Evolutionary conservation across 2,113 vertebrate genomes (phyloP), one percentile per base, ranked within the genome.

Genomic region (Trichomycterus rosablanca): DNA sequence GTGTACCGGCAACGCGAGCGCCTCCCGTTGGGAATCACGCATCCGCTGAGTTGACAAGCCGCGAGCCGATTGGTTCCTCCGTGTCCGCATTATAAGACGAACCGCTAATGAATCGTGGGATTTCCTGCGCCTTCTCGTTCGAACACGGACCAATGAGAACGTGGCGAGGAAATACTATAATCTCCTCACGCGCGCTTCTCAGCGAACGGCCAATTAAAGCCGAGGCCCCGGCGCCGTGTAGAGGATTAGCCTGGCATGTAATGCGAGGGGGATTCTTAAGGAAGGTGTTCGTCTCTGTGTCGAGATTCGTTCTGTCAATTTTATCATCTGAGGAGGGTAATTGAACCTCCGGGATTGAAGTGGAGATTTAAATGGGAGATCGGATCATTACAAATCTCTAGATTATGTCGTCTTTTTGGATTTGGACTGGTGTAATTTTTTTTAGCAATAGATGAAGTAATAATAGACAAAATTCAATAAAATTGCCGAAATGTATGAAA

Each of bases 31-130:
- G 3, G 7, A 30, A 7, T 30, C 3, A 30, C 26, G 7, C 26
- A 30, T 30, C 3, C 26, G 26, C 26, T 19, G 40, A 42, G 54
- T 35, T 63, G 45, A 60, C 40, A 67, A 37, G 16, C 43, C 59
- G 40, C n/a, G 1, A 65, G 72, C 43, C 74, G 65, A 77, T 77
- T 79, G 74, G 69, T 67, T 69, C 72, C 71, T 53, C 22, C 26
- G 69, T 71, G 73, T 60, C 62, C 68, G 59, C 51, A 71, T 76
- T 78, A 79, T 68, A 78, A 68, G 48, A 72, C 45, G 52, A 50
- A 50, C 50, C 54, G 45, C 56, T 65, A 62, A 74, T 75, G 76
- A 68, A 64, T 68, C 62, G 55, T 57, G 37, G 57, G 56, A 80
- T 72, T 77, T 63, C 67, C 72, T 14, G 2, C 37, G 52, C 20